Percentiles rank a stretch among this genome's conserved stretches.
These are phyloP conservation scores for Microcebus lehilahytsara DNA, from an alignment of 2,113 vertebrate species.

Conservation along the genomic window DNA sequence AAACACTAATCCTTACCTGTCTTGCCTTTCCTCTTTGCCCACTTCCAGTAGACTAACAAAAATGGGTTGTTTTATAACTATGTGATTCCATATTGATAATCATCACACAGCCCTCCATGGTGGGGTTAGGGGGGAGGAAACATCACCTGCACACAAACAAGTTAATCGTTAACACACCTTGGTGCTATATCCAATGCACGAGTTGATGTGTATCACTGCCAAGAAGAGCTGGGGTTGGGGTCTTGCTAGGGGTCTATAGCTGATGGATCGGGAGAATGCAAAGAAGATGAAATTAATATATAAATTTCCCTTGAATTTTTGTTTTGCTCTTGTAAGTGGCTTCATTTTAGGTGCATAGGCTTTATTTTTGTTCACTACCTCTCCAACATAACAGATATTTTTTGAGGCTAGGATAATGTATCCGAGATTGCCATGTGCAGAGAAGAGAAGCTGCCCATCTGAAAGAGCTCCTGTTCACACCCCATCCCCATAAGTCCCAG, in stretches of 20 bases:
- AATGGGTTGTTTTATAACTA: background rate
- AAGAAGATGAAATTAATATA: background rate
- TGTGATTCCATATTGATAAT: background rate
- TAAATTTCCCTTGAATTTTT: background rate
- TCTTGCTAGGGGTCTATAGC: background rate
- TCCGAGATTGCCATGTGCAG: background rate
- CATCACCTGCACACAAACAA: background rate
- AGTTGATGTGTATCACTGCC: background rate
- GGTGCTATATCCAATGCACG: fast-evolving
- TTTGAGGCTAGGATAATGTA: background rate
- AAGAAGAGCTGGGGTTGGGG: background rate
- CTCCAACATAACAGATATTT: background rate
- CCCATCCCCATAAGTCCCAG: constrained; percentile 13
- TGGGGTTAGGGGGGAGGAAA: background rate
- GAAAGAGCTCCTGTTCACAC: background rate
- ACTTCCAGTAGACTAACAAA: background rate
- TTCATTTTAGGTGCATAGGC: background rate
- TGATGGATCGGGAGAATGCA: background rate
- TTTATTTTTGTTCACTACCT: constrained; percentile 48
- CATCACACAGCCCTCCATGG: background rate
- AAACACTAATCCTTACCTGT: background rate
- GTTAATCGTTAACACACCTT: background rate
- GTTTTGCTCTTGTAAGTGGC: background rate
- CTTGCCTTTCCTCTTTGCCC: too few species aligned
- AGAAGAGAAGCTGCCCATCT: constrained; percentile 3